These are phyloP conservation scores for Rhyacophila evoluta DNA, from an alignment of 2,888 invertebrate species.

Conservation along the genomic window DNA sequence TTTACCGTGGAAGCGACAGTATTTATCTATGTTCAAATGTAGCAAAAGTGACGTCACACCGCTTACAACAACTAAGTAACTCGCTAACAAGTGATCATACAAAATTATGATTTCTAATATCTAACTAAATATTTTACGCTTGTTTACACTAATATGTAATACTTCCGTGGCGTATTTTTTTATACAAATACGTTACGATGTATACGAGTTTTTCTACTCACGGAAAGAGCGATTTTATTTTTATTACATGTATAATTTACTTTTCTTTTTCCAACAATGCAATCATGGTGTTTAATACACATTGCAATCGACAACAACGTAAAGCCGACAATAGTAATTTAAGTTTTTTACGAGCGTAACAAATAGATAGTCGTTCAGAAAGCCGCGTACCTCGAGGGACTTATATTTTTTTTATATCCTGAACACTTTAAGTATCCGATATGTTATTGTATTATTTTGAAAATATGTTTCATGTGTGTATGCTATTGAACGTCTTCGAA, in stretches of 20 bases:
- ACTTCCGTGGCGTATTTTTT: neutral
- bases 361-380: no score
- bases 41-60: neutral
- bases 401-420: no score
- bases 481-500: no score
- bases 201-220: neutral
- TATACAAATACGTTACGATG: neutral
- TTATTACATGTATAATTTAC: conserved; percentile 14
- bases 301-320: neutral
- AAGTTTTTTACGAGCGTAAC: no score
- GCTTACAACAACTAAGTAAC: no score
- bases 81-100: neutral
- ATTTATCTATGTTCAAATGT: no score
- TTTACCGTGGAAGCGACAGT: no score
- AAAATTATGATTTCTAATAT: neutral
- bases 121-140: neutral
- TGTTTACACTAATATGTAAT: neutral
- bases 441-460: no score
- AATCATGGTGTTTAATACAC: neutral
- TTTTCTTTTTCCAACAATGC: conserved; percentile 2
- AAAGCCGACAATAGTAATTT: neutral
- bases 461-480: no score
- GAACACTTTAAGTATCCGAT: no score
- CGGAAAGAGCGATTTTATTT: neutral
- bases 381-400: no score